Evolutionary conservation across 2,113 vertebrate species (phyloP).

Genomic region (Lanius collurio): DNA sequence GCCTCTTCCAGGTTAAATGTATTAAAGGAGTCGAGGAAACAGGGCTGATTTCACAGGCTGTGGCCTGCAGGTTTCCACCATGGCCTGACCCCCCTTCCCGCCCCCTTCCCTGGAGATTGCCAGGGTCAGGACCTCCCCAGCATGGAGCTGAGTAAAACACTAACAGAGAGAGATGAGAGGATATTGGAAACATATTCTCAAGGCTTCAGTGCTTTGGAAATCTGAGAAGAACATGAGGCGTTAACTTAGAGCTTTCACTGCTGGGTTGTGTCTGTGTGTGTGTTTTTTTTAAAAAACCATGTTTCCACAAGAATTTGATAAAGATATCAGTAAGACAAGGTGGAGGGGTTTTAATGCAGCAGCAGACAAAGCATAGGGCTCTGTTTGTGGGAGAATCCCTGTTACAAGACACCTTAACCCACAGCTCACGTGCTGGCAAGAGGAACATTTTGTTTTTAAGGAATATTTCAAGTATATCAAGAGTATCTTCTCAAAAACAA

Average conservation of each 20-base stretch:
- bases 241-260: slow-evolving; percentile 74
- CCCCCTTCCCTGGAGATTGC: slow-evolving; percentile 77
- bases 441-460: neutral
- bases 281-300: neutral
- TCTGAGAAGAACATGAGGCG: slow-evolving; percentile 71
- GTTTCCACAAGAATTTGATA: slow-evolving; percentile 70
- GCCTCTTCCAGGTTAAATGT: slow-evolving; percentile 78
- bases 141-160: slow-evolving; percentile 80
- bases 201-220: slow-evolving; percentile 75
- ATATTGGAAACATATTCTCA: slow-evolving; percentile 96
- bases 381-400: neutral
- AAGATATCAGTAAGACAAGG: slow-evolving; percentile 56
- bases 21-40: slow-evolving; percentile 63
- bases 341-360: neutral
- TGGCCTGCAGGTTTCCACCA: slow-evolving; percentile 70
- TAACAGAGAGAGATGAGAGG: slow-evolving; percentile 85
- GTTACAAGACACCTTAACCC: neutral
- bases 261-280: neutral
- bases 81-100: slow-evolving; percentile 69
- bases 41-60: slow-evolving; percentile 33
- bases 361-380: neutral
- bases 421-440: neutral
- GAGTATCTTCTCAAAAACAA: neutral
- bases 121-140: slow-evolving; percentile 86
- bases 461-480: neutral